Percentiles rank a stretch among this genome's conserved stretches.
Conservation (phyloP, 1,140 invertebrate species). For the Pteromalus puparum region DNA sequence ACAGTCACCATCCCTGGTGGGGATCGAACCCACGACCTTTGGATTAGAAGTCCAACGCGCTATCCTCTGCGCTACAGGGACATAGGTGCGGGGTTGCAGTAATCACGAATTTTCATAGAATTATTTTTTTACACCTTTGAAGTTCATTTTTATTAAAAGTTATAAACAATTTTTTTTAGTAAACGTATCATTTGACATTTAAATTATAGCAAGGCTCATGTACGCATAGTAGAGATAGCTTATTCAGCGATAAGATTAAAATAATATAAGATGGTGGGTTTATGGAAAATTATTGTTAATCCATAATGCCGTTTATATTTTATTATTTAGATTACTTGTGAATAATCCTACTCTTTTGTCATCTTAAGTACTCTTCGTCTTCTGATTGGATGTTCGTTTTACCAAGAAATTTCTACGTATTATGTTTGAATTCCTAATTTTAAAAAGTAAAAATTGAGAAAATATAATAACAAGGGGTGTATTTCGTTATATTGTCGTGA, state of each 20-base stretch:
- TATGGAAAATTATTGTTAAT: background rate
- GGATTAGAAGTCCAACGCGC: constrained; percentile 82
- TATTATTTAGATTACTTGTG: too few relatives aligned
- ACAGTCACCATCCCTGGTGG: constrained; percentile 76
- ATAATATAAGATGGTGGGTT: background rate
- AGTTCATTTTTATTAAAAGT: background rate
- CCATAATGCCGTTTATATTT: too few relatives aligned
- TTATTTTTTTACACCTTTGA: background rate
- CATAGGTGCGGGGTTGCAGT: constrained; percentile 51
- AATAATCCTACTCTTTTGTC: too few relatives aligned
- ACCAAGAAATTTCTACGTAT: too few relatives aligned
- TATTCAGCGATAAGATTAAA: background rate
- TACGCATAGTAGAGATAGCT: background rate
- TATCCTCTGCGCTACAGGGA: constrained; percentile 82
- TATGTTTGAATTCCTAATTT: too few relatives aligned
- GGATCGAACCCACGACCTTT: constrained; percentile 82
- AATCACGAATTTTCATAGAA: background rate
- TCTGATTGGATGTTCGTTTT: too few relatives aligned
- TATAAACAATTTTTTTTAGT: background rate
- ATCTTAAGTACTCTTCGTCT: too few relatives aligned
- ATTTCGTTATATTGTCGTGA: too few relatives aligned
- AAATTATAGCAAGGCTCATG: background rate
- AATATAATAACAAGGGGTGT: too few relatives aligned
- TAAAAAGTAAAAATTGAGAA: too few relatives aligned
- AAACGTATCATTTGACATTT: background rate